These are phyloP conservation scores for Hyaena hyaena DNA, from an alignment of 2,113 vertebrate species.

Conservation along the genomic window DNA sequence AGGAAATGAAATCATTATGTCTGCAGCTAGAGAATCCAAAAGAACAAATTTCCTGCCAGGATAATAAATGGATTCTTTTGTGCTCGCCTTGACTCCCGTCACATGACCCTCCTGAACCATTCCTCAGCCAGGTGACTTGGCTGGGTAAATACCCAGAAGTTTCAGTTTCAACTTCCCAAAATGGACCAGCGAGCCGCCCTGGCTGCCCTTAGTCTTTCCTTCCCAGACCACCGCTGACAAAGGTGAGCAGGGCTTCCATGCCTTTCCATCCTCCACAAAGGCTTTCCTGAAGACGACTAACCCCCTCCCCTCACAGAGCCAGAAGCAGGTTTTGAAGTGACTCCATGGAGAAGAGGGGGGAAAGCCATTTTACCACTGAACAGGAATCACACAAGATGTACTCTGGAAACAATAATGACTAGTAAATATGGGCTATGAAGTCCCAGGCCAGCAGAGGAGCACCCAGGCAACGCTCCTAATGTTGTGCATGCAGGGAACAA, in stretches of 20 bases:
- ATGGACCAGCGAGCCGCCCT: background rate
- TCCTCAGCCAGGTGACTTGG: slow-evolving; percentile 86
- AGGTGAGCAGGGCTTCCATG: background rate
- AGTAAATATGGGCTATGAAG: slow-evolving; percentile 59
- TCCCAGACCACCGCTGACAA: background rate
- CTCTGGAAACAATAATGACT: slow-evolving; percentile 64
- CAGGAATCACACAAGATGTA: slow-evolving; percentile 27
- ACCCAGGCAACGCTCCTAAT: accelerated
- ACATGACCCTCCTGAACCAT: slow-evolving; percentile 83
- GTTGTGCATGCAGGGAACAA: background rate
- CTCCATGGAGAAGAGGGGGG: background rate
- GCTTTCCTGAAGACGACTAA: background rate
- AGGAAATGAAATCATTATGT: slow-evolving; percentile 92
- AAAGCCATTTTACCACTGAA: slow-evolving; percentile 8
- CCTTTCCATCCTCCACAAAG: background rate
- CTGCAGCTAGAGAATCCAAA: slow-evolving; percentile 87
- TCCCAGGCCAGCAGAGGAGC: background rate
- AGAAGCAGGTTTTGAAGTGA: background rate
- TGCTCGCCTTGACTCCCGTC: slow-evolving; percentile 82
- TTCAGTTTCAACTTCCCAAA: slow-evolving; percentile 82
- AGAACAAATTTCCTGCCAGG: slow-evolving; percentile 91
- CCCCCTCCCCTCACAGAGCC: background rate
- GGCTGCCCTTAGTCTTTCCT: background rate
- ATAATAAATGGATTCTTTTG: slow-evolving; percentile 92
- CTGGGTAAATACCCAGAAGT: slow-evolving; percentile 84